Evolutionary conservation across 2,888 invertebrate genomes (phyloP), one percentile per base, ranked within the genome.

Genomic region (Yponomeuta cagnagella): DNA sequence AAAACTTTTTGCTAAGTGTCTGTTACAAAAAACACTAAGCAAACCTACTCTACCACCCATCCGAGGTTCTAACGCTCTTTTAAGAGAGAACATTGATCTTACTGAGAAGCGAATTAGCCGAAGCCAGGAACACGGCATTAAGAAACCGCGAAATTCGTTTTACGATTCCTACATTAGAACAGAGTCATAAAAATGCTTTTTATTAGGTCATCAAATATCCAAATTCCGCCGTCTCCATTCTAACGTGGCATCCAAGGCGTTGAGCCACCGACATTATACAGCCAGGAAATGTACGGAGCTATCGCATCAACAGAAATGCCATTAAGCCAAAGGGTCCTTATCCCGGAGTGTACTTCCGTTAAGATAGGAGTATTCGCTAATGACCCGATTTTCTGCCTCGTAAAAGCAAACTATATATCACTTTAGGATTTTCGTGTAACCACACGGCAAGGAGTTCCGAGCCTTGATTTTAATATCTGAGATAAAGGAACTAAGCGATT

Each of bases 351-450:
- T 80, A 74, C 80, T 85, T 83, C 83, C 80, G 80, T 79, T 80
- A 82, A 81, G 81, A 82, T 80, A 80, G 80, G 78, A 78, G 78
- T 58, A 77, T 78, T 77, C 79, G 78, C 84, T 88, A 88, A 88
- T 87, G 87, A 84, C 86, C 81, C 82, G 82, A 87, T 86, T 85
- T 84, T 83, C 81, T 80, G 77, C 77, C 78, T 81, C 82, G 80
- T 84, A 82, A 84, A 83, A 83, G 80, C 76, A 71, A 73, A 74
- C 73, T 74, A 65, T 65, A 33, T 65, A 31, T 65, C 65, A 65
- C 30, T 65, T 65, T 10, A 31, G 65, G 65, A 65, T 65, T 65
- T 65, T 65, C 65, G 33, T 65, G 64, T 23, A 64, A 58, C 52
- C 52, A 58, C 52, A 58, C 52, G 52, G 1, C 52, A 15, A 52